Percentiles rank a stretch among this genome's conserved stretches.
Conservation (phyloP, 2,888 invertebrate genomes). For the Endomychus coccineus region DNA sequence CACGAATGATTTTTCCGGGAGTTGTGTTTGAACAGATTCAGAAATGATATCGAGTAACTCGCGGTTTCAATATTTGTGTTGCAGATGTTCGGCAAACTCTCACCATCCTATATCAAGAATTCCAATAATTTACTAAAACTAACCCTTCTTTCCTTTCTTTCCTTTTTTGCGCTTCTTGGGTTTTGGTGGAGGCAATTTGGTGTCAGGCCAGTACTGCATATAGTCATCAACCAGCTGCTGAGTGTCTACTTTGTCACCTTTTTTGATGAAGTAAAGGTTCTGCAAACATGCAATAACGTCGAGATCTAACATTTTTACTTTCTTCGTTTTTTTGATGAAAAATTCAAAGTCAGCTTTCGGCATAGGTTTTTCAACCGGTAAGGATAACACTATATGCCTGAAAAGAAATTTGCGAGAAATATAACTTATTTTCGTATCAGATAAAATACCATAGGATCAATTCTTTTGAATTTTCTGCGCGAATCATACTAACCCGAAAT, state of each 20-base stretch:
- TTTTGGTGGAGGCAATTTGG: slow-evolving; percentile 27
- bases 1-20: too few species aligned
- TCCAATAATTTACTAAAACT: too few species aligned
- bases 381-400: slow-evolving; percentile 41
- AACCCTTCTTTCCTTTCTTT: slow-evolving; percentile 5
- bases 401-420: too few species aligned
- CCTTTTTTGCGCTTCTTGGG: slow-evolving; percentile 26
- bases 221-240: slow-evolving; percentile 35
- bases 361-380: slow-evolving; percentile 34
- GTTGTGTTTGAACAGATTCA: too few species aligned
- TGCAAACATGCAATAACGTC: slow-evolving; percentile 35
- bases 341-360: slow-evolving; percentile 34
- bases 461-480: too few species aligned
- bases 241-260: slow-evolving; percentile 34
- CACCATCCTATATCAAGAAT: too few species aligned
- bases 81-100: too few species aligned
- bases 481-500: slow-evolving; percentile 43
- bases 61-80: too few species aligned
- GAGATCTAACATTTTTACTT: slow-evolving; percentile 37
- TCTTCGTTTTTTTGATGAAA: slow-evolving; percentile 32
- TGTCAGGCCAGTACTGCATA: slow-evolving; percentile 38
- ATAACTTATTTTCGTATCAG: slow-evolving; percentile 5
- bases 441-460: slow-evolving; percentile 2
- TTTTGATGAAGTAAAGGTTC: slow-evolving; percentile 34
- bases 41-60: too few species aligned